Evolutionary conservation across 2,888 invertebrate species (phyloP).

Genomic region (Polyommatus icarus): DNA sequence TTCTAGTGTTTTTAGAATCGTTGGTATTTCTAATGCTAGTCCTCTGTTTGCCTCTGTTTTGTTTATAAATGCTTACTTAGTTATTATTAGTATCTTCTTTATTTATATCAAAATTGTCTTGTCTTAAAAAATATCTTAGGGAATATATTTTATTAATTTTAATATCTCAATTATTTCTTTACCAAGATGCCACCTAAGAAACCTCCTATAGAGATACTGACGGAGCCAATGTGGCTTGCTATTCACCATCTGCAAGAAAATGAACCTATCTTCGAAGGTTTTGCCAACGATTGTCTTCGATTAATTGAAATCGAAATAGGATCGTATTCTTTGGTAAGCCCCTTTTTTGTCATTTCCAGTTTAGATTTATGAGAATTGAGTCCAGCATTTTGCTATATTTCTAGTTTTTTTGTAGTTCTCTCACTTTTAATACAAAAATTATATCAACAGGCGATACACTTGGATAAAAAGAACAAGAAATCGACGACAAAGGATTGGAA

Average conservation of each 20-base stretch:
- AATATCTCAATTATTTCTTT: background rate
- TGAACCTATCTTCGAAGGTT: constrained; percentile 77
- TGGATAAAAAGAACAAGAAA: constrained; percentile 62
- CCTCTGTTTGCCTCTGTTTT: too few relatives aligned
- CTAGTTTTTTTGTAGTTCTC: background rate
- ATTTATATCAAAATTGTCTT: too few relatives aligned
- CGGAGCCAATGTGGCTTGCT: constrained; percentile 85
- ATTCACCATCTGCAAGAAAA: constrained; percentile 82
- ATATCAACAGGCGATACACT: constrained; percentile 77
- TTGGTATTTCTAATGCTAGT: too few relatives aligned
- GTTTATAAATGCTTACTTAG: too few relatives aligned
- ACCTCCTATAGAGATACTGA: constrained; percentile 81
- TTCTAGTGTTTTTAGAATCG: too few relatives aligned
- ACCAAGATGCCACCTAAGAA: constrained; percentile 73
- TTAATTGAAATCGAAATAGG: constrained; percentile 82
- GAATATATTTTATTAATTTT: background rate
- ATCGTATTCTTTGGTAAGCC: constrained; percentile 79
- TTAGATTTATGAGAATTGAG: background rate
- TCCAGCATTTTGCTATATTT: background rate
- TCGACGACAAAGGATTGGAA: constrained; percentile 81
- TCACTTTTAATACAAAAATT: constrained; percentile 14
- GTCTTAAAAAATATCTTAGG: too few relatives aligned
- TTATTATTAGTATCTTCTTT: too few relatives aligned
- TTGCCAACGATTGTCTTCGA: constrained; percentile 76
- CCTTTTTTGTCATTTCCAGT: background rate